Evolutionary conservation across 1,140 invertebrate genomes (phyloP).

Genomic region (Octopus sinensis): DNA sequence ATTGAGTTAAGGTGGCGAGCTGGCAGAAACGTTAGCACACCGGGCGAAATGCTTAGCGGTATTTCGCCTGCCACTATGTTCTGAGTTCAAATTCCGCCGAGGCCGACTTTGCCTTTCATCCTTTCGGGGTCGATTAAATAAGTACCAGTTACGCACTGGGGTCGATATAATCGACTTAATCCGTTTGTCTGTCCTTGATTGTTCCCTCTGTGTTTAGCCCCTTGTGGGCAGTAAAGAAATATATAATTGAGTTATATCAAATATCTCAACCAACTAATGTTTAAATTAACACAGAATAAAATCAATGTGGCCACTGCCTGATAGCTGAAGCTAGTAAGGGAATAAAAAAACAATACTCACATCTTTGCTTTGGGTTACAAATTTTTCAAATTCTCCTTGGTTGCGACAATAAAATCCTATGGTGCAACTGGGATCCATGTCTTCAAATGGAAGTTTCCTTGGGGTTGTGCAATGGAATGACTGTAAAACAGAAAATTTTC

Average conservation of each 20-base stretch:
- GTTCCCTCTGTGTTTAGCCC: not conserved
- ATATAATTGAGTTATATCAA: not conserved
- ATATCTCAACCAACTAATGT: not conserved
- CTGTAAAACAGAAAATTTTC: constrained; percentile 44
- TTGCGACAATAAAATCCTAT: constrained; percentile 82
- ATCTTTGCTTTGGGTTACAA: constrained; percentile 60
- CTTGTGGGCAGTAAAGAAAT: not conserved
- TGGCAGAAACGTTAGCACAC: too few relatives aligned
- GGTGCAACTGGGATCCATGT: constrained; percentile 90
- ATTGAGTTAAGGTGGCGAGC: too few relatives aligned
- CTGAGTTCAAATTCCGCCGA: too few relatives aligned
- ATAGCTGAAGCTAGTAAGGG: too few relatives aligned
- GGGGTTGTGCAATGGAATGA: constrained; percentile 84
- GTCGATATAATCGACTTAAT: not conserved
- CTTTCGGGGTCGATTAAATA: too few relatives aligned
- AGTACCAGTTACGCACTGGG: too few relatives aligned
- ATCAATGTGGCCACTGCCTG: not conserved
- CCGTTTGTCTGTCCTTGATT: not conserved
- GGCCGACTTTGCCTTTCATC: too few relatives aligned
- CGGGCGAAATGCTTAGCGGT: too few relatives aligned
- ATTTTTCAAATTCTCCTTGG: constrained; percentile 74
- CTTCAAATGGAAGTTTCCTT: constrained; percentile 79
- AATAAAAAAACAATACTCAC: constrained; percentile 52
- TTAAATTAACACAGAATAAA: not conserved
- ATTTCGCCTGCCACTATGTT: too few relatives aligned